phyloP scores from a whole-genome alignment of 2,888 invertebrate genomes.

The Eupithecia subumbrata region DNA sequence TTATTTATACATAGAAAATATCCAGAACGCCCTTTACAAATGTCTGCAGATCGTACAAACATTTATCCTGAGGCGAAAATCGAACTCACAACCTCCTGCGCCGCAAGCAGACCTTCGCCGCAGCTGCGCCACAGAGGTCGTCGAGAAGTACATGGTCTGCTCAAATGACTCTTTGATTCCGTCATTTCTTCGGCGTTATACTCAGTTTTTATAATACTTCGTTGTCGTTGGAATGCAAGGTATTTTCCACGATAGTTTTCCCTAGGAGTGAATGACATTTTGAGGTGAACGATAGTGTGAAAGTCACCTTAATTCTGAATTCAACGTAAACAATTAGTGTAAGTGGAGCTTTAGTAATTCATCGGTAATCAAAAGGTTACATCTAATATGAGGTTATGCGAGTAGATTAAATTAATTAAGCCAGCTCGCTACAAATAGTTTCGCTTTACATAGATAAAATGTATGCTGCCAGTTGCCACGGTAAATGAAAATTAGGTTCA shows the following conservation, averaged over 20 bases:
- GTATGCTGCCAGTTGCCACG: neutral
- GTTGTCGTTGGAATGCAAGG: conserved; percentile 30
- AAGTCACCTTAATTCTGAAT: conserved; percentile 41
- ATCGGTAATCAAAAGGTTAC: conserved; percentile 32
- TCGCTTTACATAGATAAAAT: neutral
- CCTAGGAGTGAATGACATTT: conserved; percentile 37
- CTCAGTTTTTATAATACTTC: conserved; percentile 27
- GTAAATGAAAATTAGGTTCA: neutral
- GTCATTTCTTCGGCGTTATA: neutral
- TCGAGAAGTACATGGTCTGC: neutral
- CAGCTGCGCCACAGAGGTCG: too few relatives aligned
- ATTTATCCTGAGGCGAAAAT: too few relatives aligned
- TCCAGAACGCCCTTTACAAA: too few relatives aligned
- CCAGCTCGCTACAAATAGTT: neutral
- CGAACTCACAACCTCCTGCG: too few relatives aligned
- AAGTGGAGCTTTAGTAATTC: conserved; percentile 34
- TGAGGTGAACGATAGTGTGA: conserved; percentile 32
- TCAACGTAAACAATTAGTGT: conserved; percentile 36
- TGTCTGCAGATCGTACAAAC: too few relatives aligned
- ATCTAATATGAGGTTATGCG: conserved; percentile 17
- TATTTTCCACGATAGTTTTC: conserved; percentile 37
- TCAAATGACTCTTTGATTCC: neutral
- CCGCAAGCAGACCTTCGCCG: too few relatives aligned
- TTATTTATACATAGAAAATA: too few relatives aligned
- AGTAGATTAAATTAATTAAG: conserved; percentile 1